Evolutionary conservation across 2,113 vertebrate species (phyloP), one percentile per base, ranked within the genome.

Genomic region (Redunca redunca): DNA sequence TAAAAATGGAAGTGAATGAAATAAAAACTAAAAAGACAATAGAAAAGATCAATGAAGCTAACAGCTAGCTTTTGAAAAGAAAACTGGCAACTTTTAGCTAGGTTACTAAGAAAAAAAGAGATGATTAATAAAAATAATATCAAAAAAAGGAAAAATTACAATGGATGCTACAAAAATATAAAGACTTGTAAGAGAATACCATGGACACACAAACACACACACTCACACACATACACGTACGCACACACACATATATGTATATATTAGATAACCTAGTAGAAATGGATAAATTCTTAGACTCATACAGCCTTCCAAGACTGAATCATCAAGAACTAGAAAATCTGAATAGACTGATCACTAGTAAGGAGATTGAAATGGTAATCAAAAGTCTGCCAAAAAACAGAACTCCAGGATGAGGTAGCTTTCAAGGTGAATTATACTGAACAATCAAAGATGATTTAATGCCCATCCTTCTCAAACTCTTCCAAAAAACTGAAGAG

Each of bases 161-260:
- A 55, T 55, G 52, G 81, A 55, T 55, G 52, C 52, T 53, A 83
- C 21, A 83, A 83, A 81, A 83, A 55, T 55, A 19, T 21, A 36
- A 83, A 83, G 21, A 23, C 36, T n/a, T 53, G 36, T n/a, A 82
- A 52, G 48, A 82, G 28, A 23, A 55, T 25, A 52, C 19, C 33
- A 14, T 53, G 6, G 21, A 25, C 15, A 50, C 26, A 46, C 43
- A 28, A 0, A 46, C 7, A 77, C 23, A 64, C 28, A 46, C 43
- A 28, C 0, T 28, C 7, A 77, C 23, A 64, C 28, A 12, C 43
- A n/a, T 4, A 80, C 15, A 53, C 7, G 28, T 5, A 26, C 23
- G 26, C 2, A 43, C 71, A 80, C 13, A 80, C 4, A 46, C 28
- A 48, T 5, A 30, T 0, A 48, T 0, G 4, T 5, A 50, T 12